Conservation (phyloP, 2,797 vertebrate genomes). For the Heliangelus exortis region DNA sequence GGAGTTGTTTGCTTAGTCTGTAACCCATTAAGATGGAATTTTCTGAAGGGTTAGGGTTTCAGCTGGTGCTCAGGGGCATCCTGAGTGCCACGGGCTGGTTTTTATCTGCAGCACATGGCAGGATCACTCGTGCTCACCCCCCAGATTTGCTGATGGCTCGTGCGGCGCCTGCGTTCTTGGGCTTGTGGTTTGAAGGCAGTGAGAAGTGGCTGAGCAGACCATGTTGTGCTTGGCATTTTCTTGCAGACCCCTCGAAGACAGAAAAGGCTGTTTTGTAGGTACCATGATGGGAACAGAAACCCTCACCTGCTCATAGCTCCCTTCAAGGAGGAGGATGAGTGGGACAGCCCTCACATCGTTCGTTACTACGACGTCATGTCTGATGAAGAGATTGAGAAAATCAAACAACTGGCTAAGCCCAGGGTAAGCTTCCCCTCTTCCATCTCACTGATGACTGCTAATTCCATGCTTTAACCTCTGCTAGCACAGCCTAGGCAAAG, state of each 20-base stretch:
- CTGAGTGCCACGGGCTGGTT: not conserved
- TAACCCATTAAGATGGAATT: not conserved
- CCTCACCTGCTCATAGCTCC: constrained; percentile 91
- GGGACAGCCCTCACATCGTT: constrained; percentile 96
- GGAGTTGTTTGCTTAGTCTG: not conserved
- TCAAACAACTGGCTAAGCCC: constrained; percentile 94
- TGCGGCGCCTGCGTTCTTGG: not conserved
- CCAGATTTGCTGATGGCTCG: not conserved
- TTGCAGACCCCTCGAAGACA: constrained; percentile 84
- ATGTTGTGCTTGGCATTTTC: not conserved
- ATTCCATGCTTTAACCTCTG: not conserved
- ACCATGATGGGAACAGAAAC: constrained; percentile 85
- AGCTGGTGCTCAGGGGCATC: not conserved
- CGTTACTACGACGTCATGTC: constrained; percentile 89
- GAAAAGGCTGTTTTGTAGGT: constrained; percentile 92
- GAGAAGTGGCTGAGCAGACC: not conserved
- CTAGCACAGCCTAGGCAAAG: not conserved
- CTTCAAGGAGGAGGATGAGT: constrained; percentile 93
- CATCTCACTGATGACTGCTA: not conserved
- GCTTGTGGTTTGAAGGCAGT: not conserved
- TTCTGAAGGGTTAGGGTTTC: not conserved
- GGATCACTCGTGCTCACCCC: not conserved
- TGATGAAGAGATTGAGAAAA: constrained; percentile 89
- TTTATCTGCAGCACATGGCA: not conserved
- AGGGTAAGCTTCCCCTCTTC: constrained; percentile 79